Percentiles rank a stretch among this genome's conserved stretches.
Conservation (phyloP, 2,797 vertebrate species). For the Pitangus sulphuratus region DNA sequence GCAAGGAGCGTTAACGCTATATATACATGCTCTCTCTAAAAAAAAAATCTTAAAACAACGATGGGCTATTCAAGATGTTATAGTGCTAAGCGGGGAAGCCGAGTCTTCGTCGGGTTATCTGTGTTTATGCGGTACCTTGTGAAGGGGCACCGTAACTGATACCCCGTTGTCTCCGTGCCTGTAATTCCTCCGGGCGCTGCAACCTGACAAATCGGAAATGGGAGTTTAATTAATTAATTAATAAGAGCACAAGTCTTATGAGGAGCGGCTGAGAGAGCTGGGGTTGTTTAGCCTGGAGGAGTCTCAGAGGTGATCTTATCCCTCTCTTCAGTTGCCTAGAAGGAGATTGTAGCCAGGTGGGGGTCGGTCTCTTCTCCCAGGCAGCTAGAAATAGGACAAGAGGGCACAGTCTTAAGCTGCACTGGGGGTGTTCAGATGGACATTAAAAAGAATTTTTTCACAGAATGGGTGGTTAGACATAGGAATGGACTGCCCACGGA, state of each 20-base stretch:
- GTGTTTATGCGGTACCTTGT: neutral
- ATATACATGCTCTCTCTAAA: accelerated
- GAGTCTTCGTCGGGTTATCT: neutral
- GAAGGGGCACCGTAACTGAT: accelerated
- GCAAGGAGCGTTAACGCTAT: accelerated
- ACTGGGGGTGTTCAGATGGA: neutral
- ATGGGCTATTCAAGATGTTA: accelerated
- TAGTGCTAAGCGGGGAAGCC: neutral
- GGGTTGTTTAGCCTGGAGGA: neutral
- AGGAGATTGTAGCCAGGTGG: too few relatives aligned
- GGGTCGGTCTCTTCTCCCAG: neutral
- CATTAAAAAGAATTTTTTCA: neutral
- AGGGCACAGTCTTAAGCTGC: neutral
- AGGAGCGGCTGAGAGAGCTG: neutral
- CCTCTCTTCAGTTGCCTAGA: neutral
- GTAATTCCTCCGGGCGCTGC: neutral
- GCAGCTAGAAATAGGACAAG: too few relatives aligned
- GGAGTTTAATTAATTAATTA: neutral
- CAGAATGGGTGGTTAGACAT: neutral
- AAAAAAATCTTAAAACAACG: neutral
- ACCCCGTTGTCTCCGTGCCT: too few relatives aligned
- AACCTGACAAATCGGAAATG: accelerated
- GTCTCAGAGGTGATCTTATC: neutral
- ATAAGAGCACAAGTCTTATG: neutral
- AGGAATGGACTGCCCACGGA: neutral